Base-by-base conservation (phyloP, 1,140 invertebrate genomes). In the Hyles euphorbiae region DNA sequence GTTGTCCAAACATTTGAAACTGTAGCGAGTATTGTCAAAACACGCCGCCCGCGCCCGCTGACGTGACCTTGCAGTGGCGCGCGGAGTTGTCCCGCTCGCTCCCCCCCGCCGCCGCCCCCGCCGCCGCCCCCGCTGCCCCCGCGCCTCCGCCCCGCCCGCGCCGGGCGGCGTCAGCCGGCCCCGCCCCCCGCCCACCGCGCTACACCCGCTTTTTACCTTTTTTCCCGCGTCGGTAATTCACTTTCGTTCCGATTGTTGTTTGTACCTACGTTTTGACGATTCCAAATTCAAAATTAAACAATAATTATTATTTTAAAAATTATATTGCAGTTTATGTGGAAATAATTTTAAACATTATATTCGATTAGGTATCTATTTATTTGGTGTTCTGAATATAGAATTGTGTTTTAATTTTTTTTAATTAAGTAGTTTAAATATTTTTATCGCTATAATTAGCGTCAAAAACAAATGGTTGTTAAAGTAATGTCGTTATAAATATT, bases 131-230 rank as follows among this genome's bases (percentile, higher is more conserved):
- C 53, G 53, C 44, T 8, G 10, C n/a, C 46, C 46, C 10, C 46
- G 46, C 46, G 7, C 46, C 56, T 54, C 69, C 59, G 68, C 75
- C 77, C 46, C 76, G 64, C 73, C 74, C 74, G 63, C 66, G 65
- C 53, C 53, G 68, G 69, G 72, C 65, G 81, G 67, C 47, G 70
- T 40, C 55, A 43, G 44, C 59, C 64, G 67, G 68, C 70, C 61
- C 68, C 73, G 76, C 70, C 71, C 74, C 76, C 76, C 78, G 72
- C 78, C 78, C 67, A 72, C 74, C 78, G 67, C 70, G 44, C 63
- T 40, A 40, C 76, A 48, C 67, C 74, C 74, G 64, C 59, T 65
- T 66, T 68, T 67, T 68, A 67, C 68, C 70, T 70, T 73, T 72
- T 55, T 70, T 61, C 68, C 63, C 72, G 68, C 69, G 68, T 60